A percentile compares a stretch with the other conserved stretches of the same genome.
phyloP scores from a whole-genome alignment of 2,797 vertebrate species.

The Malacoraja senta region DNA sequence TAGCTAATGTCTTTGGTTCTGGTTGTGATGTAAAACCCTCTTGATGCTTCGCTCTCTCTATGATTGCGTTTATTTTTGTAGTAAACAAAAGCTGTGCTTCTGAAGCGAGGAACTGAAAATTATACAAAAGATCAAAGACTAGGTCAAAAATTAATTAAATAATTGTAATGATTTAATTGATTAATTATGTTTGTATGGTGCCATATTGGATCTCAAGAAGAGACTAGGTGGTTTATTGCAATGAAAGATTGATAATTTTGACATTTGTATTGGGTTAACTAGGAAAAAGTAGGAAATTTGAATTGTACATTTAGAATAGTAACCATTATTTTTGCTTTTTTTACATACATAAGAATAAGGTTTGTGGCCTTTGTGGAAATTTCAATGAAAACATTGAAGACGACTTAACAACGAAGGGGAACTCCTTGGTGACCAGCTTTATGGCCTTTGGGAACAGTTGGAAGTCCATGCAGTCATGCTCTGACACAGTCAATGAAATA shows the following conservation, averaged over 20 bases:
- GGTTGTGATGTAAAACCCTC: neutral
- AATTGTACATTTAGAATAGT: neutral
- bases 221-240: too few relatives aligned
- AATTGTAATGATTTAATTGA: too few relatives aligned
- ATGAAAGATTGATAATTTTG: neutral
- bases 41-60: neutral
- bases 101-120: too few relatives aligned
- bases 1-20: neutral
- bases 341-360: neutral
- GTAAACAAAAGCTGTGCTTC: too few relatives aligned
- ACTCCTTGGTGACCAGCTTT: neutral
- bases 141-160: too few relatives aligned
- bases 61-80: neutral
- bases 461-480: neutral
- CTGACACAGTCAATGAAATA: neutral
- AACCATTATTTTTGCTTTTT: neutral
- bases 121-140: too few relatives aligned
- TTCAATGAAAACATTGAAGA: slow-evolving; percentile 30
- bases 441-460: slow-evolving; percentile 32
- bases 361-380: slow-evolving; percentile 39
- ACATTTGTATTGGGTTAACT: neutral
- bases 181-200: too few relatives aligned
- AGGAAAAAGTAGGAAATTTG: neutral
- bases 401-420: slow-evolving; percentile 3
- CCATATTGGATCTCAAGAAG: too few relatives aligned